Base-by-base conservation (phyloP, 2,797 vertebrate species). In the Chromobotia macracanthus region DNA sequence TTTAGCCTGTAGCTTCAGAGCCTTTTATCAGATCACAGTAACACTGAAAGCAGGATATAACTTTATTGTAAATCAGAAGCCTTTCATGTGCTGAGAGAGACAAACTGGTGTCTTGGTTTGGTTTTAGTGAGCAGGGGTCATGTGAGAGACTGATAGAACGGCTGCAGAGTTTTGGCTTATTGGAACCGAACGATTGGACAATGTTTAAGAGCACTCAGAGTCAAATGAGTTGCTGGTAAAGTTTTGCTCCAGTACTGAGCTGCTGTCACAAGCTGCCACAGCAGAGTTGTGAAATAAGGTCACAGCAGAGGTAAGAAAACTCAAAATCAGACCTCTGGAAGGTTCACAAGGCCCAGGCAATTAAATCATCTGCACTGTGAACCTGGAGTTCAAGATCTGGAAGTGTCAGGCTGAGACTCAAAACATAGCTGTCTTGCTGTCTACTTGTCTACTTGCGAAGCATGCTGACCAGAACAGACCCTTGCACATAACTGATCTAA, bases 1-100 rank as follows among this genome's bases (percentile, higher is more conserved):
- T 97, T 98, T 97, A 97, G 96, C 96, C 95, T 95, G 93, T 88
- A 97, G 96, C 96, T 93, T 96, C 95, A 97, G 95, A 93, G 95
- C 96, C 97, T 98, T 98, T 99, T 97, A 98, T 98, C 96, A 97
- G 96, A 97, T 94, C 94, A 95, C 94, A 95, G 93, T 95, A 94
- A 79, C 74, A 81, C 65, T 7, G 65, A 94, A 94, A 95, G 87
- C 91, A 91, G 94, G 92, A 91, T 94, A 90, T 94, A 95, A 92
- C 72, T 71, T 94, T 89, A 93, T 95, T 93, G 94, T 97, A n/a
- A 97, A 98, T 98, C 95, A 96, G 93, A 89, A 92, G 94, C 93
- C 93, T 96, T 98, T 97, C 96, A 96, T 95, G 92, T 95, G 95
- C 94, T 96, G n/a, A n/a, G 93, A 92, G 92, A 94, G 94, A 94